A percentile compares a stretch with the other conserved stretches of the same genome.
phyloP scores from a whole-genome alignment of 1,140 invertebrate species.

The honey bee (Apis mellifera) region DNA sequence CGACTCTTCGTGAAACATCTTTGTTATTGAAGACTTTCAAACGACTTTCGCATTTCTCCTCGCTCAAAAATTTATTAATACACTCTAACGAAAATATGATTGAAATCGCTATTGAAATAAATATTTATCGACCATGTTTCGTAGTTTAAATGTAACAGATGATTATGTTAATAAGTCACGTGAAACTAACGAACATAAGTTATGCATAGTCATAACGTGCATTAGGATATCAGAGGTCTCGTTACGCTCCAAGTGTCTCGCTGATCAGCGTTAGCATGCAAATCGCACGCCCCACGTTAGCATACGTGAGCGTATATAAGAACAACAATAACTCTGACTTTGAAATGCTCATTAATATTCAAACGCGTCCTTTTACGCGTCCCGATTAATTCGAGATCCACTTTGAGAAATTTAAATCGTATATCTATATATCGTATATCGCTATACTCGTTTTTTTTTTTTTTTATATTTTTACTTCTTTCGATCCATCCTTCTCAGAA shows the following conservation, averaged over 20 bases:
- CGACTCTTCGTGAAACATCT: neutral
- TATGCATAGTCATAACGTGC: neutral
- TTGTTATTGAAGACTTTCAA: neutral
- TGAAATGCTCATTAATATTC: neutral
- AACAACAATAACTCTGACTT: neutral
- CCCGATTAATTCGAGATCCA: too few species aligned
- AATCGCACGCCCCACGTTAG: neutral
- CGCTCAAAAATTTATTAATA: neutral
- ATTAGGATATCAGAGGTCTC: neutral
- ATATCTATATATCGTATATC: too few species aligned
- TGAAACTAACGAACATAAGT: neutral
- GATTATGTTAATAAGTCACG: conserved; percentile 1
- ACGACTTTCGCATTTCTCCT: neutral
- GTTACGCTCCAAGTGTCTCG: too few species aligned
- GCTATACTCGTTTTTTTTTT: neutral
- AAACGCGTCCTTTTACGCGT: too few species aligned
- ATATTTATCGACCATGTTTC: too few species aligned
- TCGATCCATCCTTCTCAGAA: too few species aligned
- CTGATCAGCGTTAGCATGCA: neutral
- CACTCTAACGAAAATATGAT: neutral
- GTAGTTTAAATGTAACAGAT: neutral
- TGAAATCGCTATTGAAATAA: too few species aligned
- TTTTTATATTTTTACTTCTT: too few species aligned
- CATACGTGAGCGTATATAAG: neutral
- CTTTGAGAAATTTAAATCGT: neutral